A percentile compares a stretch with the other conserved stretches of the same genome.
Evolutionary conservation across 1,140 invertebrate genomes (phyloP).

Genomic region (Microplitis mediator): DNA sequence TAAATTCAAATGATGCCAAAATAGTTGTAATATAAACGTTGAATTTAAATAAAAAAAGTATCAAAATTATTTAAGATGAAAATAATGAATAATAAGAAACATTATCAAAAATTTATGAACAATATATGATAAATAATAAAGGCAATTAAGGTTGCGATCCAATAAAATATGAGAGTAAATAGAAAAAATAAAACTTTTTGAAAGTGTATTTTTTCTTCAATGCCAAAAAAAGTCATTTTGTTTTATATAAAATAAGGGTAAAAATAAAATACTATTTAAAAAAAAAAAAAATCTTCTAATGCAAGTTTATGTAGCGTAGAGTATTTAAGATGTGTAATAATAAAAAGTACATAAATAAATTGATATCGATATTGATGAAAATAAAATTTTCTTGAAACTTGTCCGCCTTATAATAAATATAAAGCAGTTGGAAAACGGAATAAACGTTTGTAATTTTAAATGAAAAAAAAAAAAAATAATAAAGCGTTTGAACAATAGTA

Average conservation of each 20-base stretch:
- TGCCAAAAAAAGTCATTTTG: constrained; percentile 62
- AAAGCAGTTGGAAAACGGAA: constrained; percentile 46
- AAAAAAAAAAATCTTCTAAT: constrained; percentile 32
- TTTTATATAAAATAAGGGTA: constrained; percentile 56
- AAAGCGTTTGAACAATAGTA: background rate
- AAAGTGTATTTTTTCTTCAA: constrained; percentile 61
- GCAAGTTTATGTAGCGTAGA: constrained; percentile 32
- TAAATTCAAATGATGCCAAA: constrained; percentile 56
- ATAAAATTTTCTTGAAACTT: constrained; percentile 50
- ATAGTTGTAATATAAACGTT: constrained; percentile 59
- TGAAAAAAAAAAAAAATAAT: constrained; percentile 37
- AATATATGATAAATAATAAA: constrained; percentile 21
- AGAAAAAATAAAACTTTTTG: constrained; percentile 36
- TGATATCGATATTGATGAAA: constrained; percentile 37
- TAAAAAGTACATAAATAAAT: constrained; percentile 27
- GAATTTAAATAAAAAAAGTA: constrained; percentile 46
- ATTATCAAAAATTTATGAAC: constrained; percentile 31
- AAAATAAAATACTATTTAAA: constrained; percentile 37
- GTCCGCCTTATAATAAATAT: constrained; percentile 57
- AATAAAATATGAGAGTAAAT: constrained; percentile 30
- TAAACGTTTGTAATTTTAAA: constrained; percentile 51
- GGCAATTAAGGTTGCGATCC: background rate
- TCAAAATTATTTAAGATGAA: constrained; percentile 47
- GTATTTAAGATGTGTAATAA: constrained; percentile 38
- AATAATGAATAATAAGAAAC: constrained; percentile 40